phyloP scores from a whole-genome alignment of 2,113 vertebrate genomes.

The Trinectes maculatus region DNA sequence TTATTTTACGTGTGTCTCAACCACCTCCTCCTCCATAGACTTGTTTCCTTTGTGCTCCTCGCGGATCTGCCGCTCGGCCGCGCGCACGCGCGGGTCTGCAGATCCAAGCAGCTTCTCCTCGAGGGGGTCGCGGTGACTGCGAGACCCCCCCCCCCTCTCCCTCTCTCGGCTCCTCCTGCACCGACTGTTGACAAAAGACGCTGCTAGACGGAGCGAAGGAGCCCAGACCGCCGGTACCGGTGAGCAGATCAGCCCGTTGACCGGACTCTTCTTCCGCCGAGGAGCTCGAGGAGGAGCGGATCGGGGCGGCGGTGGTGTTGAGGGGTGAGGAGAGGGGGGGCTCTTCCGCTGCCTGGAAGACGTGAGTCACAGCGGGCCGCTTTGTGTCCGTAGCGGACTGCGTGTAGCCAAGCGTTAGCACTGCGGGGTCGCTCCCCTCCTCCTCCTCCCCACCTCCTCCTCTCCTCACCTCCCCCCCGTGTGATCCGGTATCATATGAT shows the following conservation, averaged over 20 bases:
- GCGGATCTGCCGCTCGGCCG: slow-evolving; percentile 42
- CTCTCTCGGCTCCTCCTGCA: slow-evolving; percentile 68
- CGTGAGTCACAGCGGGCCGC: slow-evolving; percentile 78
- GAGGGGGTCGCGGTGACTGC: slow-evolving; percentile 76
- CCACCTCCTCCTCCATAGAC: not conserved
- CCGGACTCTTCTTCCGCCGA: slow-evolving; percentile 2
- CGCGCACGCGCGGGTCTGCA: slow-evolving; percentile 65
- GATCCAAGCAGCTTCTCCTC: slow-evolving; percentile 71
- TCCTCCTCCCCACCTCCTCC: slow-evolving; percentile 58
- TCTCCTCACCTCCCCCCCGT: slow-evolving; percentile 56
- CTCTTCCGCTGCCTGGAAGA: slow-evolving; percentile 50
- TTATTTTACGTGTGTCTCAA: slow-evolving; percentile 23
- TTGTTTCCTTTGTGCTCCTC: slow-evolving; percentile 72
- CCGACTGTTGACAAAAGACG: slow-evolving; percentile 85
- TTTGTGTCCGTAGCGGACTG: slow-evolving; percentile 74
- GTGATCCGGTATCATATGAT: slow-evolving; percentile 83
- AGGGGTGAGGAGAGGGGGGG: slow-evolving; percentile 7
- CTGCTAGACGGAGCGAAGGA: slow-evolving; percentile 66
- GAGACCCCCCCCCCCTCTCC: slow-evolving; percentile 61
- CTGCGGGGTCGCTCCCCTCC: slow-evolving; percentile 65
- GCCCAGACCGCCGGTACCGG: slow-evolving; percentile 47
- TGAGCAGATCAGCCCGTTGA: slow-evolving; percentile 41
- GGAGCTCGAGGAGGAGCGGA: slow-evolving; percentile 9
- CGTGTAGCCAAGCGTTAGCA: slow-evolving; percentile 60
- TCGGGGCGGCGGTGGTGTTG: slow-evolving; percentile 15